A percentile compares a stretch with the other conserved stretches of the same genome.
Evolutionary conservation across 2,888 invertebrate genomes (phyloP).

Genomic region (Calliphora vomitoria): DNA sequence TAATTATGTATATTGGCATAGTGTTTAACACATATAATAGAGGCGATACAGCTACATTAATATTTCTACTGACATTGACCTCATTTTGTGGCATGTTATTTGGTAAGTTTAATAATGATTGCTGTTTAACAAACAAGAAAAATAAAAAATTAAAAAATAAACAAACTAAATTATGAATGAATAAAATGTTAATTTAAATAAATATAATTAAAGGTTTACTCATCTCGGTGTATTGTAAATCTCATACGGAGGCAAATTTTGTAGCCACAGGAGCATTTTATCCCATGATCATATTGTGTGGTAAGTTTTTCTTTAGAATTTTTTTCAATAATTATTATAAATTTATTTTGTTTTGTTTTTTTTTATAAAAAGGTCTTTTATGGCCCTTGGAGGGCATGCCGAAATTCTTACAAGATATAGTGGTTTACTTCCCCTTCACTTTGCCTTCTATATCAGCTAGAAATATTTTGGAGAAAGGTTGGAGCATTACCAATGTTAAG

Average conservation of each 20-base stretch:
- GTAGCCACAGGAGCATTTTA: slow-evolving; percentile 95
- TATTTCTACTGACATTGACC: slow-evolving; percentile 88
- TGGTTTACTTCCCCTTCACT: slow-evolving; percentile 91
- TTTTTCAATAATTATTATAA: background rate
- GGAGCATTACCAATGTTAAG: slow-evolving; percentile 87
- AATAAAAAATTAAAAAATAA: background rate
- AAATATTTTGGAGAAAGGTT: slow-evolving; percentile 91
- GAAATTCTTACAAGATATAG: slow-evolving; percentile 86
- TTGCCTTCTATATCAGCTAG: slow-evolving; percentile 91
- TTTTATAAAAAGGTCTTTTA: slow-evolving; percentile 85
- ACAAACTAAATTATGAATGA: slow-evolving; percentile 8
- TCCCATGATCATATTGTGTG: slow-evolving; percentile 94
- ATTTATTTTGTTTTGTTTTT: slow-evolving; percentile 18
- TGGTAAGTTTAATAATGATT: slow-evolving; percentile 82
- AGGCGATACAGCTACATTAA: slow-evolving; percentile 85
- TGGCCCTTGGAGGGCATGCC: slow-evolving; percentile 91
- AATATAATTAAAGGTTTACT: slow-evolving; percentile 87
- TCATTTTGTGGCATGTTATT: slow-evolving; percentile 94
- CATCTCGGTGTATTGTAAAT: slow-evolving; percentile 91
- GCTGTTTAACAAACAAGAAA: background rate
- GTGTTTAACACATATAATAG: slow-evolving; percentile 84
- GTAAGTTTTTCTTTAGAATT: slow-evolving; percentile 85
- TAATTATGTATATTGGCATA: slow-evolving; percentile 83
- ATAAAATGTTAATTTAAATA: background rate
- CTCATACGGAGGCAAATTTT: slow-evolving; percentile 93